These are phyloP conservation scores for Tapirus terrestris DNA, from an alignment of 2,113 vertebrate genomes.

Conservation along the genomic window DNA sequence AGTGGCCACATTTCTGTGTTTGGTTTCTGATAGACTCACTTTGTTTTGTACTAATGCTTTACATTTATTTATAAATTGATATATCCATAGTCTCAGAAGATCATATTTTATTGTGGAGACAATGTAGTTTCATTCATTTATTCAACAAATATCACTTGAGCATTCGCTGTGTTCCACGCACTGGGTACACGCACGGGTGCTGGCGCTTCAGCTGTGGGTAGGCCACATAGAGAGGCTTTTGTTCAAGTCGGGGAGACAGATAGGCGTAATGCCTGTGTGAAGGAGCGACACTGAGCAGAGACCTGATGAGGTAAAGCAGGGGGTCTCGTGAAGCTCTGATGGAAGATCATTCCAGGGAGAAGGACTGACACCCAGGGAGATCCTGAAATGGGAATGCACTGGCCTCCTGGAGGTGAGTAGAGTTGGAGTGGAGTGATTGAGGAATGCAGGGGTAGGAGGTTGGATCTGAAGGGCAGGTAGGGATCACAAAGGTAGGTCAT, in stretches of 20 bases:
- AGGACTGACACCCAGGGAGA: background rate
- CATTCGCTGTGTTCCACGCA: background rate
- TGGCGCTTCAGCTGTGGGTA: background rate
- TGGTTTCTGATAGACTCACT: background rate
- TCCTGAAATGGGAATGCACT: background rate
- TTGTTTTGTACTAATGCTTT: background rate
- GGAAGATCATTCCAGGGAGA: background rate
- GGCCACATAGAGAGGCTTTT: background rate
- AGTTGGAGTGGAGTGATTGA: background rate
- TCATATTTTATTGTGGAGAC: background rate
- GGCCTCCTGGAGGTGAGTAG: background rate
- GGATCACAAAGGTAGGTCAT: background rate
- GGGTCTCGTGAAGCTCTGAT: background rate
- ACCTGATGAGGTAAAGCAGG: background rate
- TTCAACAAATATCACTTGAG: background rate
- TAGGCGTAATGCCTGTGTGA: background rate
- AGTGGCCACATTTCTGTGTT: background rate
- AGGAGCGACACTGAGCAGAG: background rate
- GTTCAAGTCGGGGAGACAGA: background rate
- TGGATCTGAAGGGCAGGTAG: background rate
- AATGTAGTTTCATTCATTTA: background rate
- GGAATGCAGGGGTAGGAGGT: background rate
- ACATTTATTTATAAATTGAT: background rate
- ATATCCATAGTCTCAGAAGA: background rate
- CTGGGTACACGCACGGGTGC: fast-evolving